Evolutionary conservation across 2,888 invertebrate species (phyloP).

Genomic region (Minunthozetes semirufus): DNA sequence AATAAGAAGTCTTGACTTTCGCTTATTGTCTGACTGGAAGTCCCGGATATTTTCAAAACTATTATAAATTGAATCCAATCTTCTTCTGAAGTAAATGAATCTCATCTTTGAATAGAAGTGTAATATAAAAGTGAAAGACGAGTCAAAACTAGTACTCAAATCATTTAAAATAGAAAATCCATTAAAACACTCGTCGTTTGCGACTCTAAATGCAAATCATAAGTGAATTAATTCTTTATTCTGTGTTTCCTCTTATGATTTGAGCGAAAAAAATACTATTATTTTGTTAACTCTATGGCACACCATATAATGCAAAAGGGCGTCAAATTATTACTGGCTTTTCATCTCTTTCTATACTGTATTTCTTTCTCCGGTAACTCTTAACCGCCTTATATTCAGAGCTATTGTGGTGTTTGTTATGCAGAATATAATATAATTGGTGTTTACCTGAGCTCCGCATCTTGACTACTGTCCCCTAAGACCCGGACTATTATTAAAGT

Average conservation of each 20-base stretch:
- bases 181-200: too few species aligned
- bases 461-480: neutral
- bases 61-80: too few species aligned
- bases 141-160: neutral
- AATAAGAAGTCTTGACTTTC: too few species aligned
- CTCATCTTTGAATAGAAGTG: neutral
- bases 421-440: neutral
- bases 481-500: too few species aligned
- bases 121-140: neutral
- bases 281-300: too few species aligned
- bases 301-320: neutral
- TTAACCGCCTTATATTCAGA: conserved; percentile 1
- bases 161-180: too few species aligned
- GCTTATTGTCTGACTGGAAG: too few species aligned
- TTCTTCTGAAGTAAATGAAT: neutral
- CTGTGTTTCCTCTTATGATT: too few species aligned
- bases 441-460: neutral
- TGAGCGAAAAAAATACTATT: too few species aligned
- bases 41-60: too few species aligned
- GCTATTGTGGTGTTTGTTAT: neutral
- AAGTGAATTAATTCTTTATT: too few species aligned
- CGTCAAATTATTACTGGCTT: neutral
- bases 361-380: neutral
- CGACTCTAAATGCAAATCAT: too few species aligned
- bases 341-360: neutral